phyloP scores from a whole-genome alignment of 2,797 vertebrate genomes.

The Lutjanus argentimaculatus region DNA sequence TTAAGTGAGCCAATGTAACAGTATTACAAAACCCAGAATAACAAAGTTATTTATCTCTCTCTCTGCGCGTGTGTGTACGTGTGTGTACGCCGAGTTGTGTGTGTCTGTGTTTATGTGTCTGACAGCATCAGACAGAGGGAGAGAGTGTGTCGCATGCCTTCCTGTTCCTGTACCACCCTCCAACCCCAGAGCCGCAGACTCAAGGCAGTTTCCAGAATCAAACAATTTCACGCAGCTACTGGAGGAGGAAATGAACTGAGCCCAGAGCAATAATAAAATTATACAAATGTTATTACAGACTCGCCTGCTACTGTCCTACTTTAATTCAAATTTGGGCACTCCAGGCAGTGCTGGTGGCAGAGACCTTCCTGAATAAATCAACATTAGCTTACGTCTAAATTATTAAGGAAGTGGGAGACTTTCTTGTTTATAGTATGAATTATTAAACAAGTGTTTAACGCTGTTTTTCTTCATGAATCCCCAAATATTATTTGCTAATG shows the following conservation, averaged over 20 bases:
- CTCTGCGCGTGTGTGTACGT: slow-evolving; percentile 25
- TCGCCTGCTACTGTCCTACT: slow-evolving; percentile 99
- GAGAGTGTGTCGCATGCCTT: slow-evolving; percentile 88
- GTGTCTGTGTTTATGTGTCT: slow-evolving; percentile 73
- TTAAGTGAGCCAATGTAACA: slow-evolving; percentile 85
- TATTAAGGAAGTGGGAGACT: slow-evolving; percentile 99
- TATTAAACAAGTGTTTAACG: slow-evolving; percentile 96
- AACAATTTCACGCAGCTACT: slow-evolving; percentile 99
- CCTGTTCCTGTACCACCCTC: slow-evolving; percentile 91
- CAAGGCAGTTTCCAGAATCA: slow-evolving; percentile 98
- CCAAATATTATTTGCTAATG: slow-evolving; percentile 90
- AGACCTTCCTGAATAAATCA: slow-evolving; percentile 99
- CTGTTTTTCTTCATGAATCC: slow-evolving; percentile 85
- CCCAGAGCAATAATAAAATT: slow-evolving; percentile 99
- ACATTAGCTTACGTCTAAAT: slow-evolving; percentile 99
- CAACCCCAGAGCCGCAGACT: slow-evolving; percentile 94
- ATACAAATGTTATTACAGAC: slow-evolving; percentile 99
- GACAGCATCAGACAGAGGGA: slow-evolving; percentile 82
- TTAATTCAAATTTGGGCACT: slow-evolving; percentile 99
- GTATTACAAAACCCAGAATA: slow-evolving; percentile 83
- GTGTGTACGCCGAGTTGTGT: slow-evolving; percentile 21
- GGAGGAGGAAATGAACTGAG: slow-evolving; percentile 99
- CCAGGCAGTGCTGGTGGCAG: slow-evolving; percentile 92
- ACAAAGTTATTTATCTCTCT: slow-evolving; percentile 84
- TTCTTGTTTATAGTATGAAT: slow-evolving; percentile 99